Evolutionary conservation across 2,888 invertebrate genomes (phyloP), one percentile per base, ranked within the genome.

Genomic region (Drosophila multiciliata): DNA sequence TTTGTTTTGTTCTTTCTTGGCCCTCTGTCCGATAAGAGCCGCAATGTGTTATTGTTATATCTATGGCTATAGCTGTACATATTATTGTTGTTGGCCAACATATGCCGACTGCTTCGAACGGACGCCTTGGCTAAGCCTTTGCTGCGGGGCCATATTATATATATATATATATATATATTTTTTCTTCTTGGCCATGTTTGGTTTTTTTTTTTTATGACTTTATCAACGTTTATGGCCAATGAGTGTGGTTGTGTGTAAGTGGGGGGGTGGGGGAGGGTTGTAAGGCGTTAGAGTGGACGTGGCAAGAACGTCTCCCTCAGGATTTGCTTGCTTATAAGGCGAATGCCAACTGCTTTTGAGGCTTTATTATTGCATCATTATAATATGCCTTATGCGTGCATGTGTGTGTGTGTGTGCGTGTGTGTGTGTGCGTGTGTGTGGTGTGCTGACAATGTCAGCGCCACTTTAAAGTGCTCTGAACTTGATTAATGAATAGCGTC

Each of bases 301-400:
- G 76, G 78, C 66, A 66, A 33, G 26, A 40, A 62, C 49, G 63
- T 79, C 64, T 78, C 73, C 80, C 72, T n/a, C 54, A 66, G 80
- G 76, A 78, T 76, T 78, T 80, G 80, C 49, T 73, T 80, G 75
- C 61, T 64, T 49, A 54, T 54, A 35, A 53, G 64, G 45, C 48
- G 36, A 59, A 72, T 72, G 73, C 40, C 67, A 59, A 61, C 61
- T 59, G 62, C 58, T 64, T 52, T 61, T 79, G 82, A 53, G 83
- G 87, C 79, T 89, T 83, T 89, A 89, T 89, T 85, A 89, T 85
- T 89, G 86, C 88, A 88, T 85, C 88, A 84, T 84, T 85, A 89
- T 85, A 83, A 79, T 77, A 81, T 78, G 75, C 77, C 81, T 67
- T 74, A 78, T 79, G 66, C 48, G 40, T n/a, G n/a, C 8, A 4